Conservation (phyloP, 2,113 vertebrate genomes). For the Pachyramphus minor region DNA sequence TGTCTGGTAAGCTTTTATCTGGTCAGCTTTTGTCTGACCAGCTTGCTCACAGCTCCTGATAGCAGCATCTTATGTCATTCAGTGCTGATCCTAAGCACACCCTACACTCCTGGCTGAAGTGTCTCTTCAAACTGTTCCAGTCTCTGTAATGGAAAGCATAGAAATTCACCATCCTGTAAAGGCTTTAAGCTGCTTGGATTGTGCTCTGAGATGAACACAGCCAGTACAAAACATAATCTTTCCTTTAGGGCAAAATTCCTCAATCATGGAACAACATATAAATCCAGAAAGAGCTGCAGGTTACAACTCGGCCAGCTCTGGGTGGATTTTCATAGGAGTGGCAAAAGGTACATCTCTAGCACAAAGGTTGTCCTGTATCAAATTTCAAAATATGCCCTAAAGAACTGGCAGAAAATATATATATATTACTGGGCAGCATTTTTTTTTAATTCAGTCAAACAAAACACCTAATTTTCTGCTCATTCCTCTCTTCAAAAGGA, state of each 20-base stretch:
- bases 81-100: neutral
- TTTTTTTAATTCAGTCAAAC: conserved; percentile 28
- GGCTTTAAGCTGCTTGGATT: neutral
- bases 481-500: neutral
- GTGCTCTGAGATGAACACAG: neutral
- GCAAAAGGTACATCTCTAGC: conserved; percentile 29
- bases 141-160: neutral
- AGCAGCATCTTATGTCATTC: neutral
- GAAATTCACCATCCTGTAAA: neutral
- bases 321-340: conserved; percentile 34
- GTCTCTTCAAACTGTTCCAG: neutral
- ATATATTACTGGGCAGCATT: neutral
- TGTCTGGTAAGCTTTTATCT: neutral
- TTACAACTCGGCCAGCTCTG: conserved; percentile 12
- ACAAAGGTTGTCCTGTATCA: conserved; percentile 57
- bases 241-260: conserved; percentile 53
- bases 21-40: neutral
- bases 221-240: neutral
- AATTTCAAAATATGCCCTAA: conserved; percentile 53
- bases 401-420: neutral
- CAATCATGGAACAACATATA: conserved; percentile 5
- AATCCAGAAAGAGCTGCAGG: conserved; percentile 31
- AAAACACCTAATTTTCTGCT: conserved; percentile 40
- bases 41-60: neutral
- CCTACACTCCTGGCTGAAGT: neutral